Base-by-base conservation (phyloP, 1,140 invertebrate species). In the Coenobita brevimanus region DNA sequence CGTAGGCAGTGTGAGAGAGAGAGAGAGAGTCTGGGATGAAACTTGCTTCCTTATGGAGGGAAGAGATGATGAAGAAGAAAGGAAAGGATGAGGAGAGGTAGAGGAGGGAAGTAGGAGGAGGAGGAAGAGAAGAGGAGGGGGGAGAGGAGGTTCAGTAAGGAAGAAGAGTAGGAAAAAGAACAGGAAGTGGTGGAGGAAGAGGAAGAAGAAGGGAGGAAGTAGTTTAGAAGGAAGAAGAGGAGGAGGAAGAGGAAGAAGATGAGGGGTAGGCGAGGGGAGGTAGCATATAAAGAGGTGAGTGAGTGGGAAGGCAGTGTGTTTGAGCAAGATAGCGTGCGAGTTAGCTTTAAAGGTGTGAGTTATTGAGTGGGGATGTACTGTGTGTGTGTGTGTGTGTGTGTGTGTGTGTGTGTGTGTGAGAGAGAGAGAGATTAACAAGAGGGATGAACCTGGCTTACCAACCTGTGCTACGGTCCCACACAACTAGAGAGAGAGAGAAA, bases 331-430 rank as follows among this genome's bases (percentile, higher is more conserved):
- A 10, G n/a, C n/a, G 54, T 57, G 54, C 10, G n/a, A 13, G 13
- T 10, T 57, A 13, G 54, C 13, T n/a, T 13, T 13, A n/a, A n/a
- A n/a, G n/a, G 54, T 13, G 54, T 10, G n/a, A n/a, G n/a, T 10
- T 13, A 57, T 10, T 57, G 54, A n/a, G n/a, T 10, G 54, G 54
- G 54, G 54, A 13, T 10, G 54, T 13, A 13, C 10, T 57, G 54
- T 13, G 54, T 57, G 54, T 57, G 54, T 57, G 54, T 57, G 54
- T 57, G 54, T 57, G 54, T 57, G 54, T 57, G 54, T 57, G 54
- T 57, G 54, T 57, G 54, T 57, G 54, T 57, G 54, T 57, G 54
- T 57, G 54, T 57, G 54, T 57, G 54, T 57, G n/a, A n/a, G n/a
- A n/a, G n/a, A n/a, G n/a, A n/a, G n/a, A n/a, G n/a, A n/a, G n/a